Evolutionary conservation across 1,140 invertebrate species (phyloP).

Genomic region (Cherax quadricarinatus): DNA sequence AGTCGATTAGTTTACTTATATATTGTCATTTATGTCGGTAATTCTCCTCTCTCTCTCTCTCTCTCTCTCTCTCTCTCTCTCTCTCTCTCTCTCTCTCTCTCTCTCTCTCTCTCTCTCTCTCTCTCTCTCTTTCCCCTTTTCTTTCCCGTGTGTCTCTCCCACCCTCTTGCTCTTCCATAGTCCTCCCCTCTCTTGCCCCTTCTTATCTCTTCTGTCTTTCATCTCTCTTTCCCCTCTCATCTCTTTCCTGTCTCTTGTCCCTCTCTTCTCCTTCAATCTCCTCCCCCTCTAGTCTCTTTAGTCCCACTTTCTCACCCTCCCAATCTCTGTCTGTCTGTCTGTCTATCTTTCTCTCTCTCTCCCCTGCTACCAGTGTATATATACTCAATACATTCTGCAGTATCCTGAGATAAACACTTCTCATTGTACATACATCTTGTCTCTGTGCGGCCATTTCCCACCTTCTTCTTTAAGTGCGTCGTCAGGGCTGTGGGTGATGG

Average conservation of each 20-base stretch:
- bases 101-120: background rate
- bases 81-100: background rate
- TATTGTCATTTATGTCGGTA: too few relatives aligned
- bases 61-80: background rate
- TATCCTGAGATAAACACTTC: too few relatives aligned
- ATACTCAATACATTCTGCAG: too few relatives aligned
- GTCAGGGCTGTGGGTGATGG: too few relatives aligned
- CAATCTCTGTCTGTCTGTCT: conserved; percentile 28
- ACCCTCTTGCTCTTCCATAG: background rate
- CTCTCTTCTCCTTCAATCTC: background rate
- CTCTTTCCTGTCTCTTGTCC: background rate
- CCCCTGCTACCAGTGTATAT: background rate
- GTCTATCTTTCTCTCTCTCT: conserved; percentile 24
- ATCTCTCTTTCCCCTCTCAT: too few relatives aligned
- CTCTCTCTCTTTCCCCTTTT: background rate
- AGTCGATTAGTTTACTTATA: too few relatives aligned
- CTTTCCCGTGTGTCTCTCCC: background rate
- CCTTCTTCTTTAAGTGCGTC: too few relatives aligned
- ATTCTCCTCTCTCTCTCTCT: background rate
- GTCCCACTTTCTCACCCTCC: background rate
- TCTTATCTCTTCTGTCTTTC: background rate
- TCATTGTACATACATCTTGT: too few relatives aligned
- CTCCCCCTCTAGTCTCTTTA: too few relatives aligned
- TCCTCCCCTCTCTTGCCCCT: too few relatives aligned
- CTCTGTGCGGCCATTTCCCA: too few relatives aligned